Percentiles rank a stretch among this genome's conserved stretches.
Evolutionary conservation across 2,888 invertebrate species (phyloP).

Genomic region (Tanytarsus gracilentus): DNA sequence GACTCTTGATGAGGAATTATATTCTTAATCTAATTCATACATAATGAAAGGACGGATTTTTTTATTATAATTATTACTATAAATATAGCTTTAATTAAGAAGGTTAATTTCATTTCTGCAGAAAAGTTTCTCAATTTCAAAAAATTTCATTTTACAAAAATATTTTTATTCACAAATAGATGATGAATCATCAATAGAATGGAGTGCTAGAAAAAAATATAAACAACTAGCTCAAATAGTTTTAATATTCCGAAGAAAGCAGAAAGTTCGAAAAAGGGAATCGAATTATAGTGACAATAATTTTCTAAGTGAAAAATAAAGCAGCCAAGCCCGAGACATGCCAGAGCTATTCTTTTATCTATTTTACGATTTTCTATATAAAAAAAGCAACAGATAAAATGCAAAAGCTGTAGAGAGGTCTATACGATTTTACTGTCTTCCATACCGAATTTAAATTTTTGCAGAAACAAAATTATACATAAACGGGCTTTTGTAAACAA

Average conservation of each 20-base stretch:
- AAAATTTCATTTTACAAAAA: no score
- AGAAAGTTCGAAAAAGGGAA: background rate
- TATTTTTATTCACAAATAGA: no score
- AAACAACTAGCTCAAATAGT: background rate
- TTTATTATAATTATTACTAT: no score
- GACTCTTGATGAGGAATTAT: no score
- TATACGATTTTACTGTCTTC: slow-evolving; percentile 27
- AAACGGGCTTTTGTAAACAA: slow-evolving; percentile 14
- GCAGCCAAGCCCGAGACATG: background rate
- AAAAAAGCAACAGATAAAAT: background rate
- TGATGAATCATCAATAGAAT: no score
- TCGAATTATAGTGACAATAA: slow-evolving; percentile 3
- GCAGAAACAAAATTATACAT: background rate
- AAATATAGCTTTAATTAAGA: no score
- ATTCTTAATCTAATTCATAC: no score
- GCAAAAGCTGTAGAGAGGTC: background rate
- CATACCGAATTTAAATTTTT: slow-evolving; percentile 27
- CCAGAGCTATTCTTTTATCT: background rate
- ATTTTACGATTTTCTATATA: background rate
- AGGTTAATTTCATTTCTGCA: no score
- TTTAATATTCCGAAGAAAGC: background rate
- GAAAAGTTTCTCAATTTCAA: no score
- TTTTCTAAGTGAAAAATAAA: slow-evolving; percentile 3
- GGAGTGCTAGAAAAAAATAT: no score
- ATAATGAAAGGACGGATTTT: no score